Evolutionary conservation across 2,797 vertebrate genomes (phyloP), one percentile per base, ranked within the genome.

Genomic region (Holocentrus rufus): DNA sequence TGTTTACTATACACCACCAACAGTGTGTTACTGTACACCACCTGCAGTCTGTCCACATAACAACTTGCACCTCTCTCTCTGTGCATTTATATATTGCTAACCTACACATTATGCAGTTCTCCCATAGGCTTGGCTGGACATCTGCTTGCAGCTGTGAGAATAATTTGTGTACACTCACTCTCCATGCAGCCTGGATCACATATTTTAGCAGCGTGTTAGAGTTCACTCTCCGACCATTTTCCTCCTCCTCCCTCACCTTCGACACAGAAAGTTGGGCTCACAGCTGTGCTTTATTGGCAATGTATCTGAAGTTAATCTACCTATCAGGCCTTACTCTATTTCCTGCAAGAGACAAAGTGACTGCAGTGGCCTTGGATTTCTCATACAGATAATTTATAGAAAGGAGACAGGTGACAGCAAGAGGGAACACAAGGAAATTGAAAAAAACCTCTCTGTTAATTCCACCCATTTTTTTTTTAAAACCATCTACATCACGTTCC

Each of bases 11-110:
- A 76, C 55, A 47, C 27, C 7, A 34, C 31, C 31, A 6, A 34
- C 31, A 34, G 31, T 34, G 5, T 8, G 5, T 8, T 34, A 79
- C 55, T 61, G 77, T 62, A 76, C 53, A 44, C 23, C 14, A 36
- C 65, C 39, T 36, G 34, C 54, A 44, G 46, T 65, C 83, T 64
- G 73, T 44, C 60, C 60, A 22, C 58, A 20, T 52, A 39, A 46
- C 57, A 50, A 36, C 34, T 47, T 23, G 36, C 42, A 69, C 31
- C 14, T 78, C 22, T 55, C 7, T 74, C 50, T 7, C 7, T n/a
- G 54, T 79, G 55, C 67, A 84, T 84, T 65, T 72, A 78, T 82
- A 42, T 60, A 82, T 59, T 50, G 13, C 53, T 64, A 66, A 61
- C 50, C 30, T 30, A 62, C 81, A 30, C 47, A 66, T 76, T 82